Conservation (phyloP, 1,140 invertebrate genomes). For the Camponotus floridanus region DNA sequence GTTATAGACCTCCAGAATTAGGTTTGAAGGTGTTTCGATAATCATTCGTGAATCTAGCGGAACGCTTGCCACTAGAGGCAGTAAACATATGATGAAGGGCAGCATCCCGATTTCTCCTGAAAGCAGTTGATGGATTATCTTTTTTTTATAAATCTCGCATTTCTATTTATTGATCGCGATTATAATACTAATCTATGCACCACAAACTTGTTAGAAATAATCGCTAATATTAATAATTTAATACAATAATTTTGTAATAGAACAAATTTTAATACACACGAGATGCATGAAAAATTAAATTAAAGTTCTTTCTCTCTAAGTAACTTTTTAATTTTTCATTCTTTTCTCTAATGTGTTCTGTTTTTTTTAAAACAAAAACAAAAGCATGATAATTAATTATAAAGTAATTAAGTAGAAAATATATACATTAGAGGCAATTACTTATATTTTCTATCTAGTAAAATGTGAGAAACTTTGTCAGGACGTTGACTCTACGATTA, state of each 20-base stretch:
- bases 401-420: neutral
- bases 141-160: neutral
- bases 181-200: neutral
- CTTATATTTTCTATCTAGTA: neutral
- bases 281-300: neutral
- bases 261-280: neutral
- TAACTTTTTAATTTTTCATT: neutral
- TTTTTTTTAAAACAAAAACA: neutral
- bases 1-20: conserved; percentile 62
- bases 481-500: conserved; percentile 15
- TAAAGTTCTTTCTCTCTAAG: neutral
- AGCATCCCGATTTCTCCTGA: conserved; percentile 37
- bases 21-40: conserved; percentile 7
- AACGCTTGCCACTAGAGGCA: conserved; percentile 56
- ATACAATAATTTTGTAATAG: neutral
- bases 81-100: conserved; percentile 56
- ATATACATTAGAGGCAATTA: conserved; percentile 5
- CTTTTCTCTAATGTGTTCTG: neutral
- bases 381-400: neutral
- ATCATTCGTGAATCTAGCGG: neutral
- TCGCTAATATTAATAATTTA: neutral
- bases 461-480: conserved; percentile 25
- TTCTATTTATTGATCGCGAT: neutral
- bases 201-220: neutral
- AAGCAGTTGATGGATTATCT: neutral